Conservation (phyloP, 2,888 invertebrate genomes). For the Tenthredo distinguenda region DNA sequence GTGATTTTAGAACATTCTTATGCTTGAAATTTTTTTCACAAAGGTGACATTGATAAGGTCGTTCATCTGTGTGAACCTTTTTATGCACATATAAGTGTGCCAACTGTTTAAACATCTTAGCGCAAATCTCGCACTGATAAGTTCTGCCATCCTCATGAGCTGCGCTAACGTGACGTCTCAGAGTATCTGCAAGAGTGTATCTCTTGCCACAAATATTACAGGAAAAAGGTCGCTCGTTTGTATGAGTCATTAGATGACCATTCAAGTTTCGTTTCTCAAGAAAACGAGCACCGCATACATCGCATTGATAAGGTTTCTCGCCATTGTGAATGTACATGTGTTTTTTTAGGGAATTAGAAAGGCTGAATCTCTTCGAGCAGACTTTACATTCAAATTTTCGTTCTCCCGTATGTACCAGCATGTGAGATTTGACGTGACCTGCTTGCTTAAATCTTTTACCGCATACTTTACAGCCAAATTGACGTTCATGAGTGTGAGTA, state of each 20-base stretch:
- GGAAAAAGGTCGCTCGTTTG: constrained; percentile 69
- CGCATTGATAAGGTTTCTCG: constrained; percentile 72
- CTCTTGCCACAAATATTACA: constrained; percentile 72
- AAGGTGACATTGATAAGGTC: constrained; percentile 80
- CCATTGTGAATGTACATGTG: constrained; percentile 78
- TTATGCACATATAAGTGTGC: constrained; percentile 73
- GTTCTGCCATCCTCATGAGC: constrained; percentile 71
- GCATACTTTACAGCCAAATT: constrained; percentile 78
- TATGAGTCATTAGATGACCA: constrained; percentile 70
- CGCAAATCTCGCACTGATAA: constrained; percentile 73
- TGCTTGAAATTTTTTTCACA: constrained; percentile 80
- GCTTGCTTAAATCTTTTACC: constrained; percentile 79
- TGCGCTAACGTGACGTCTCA: constrained; percentile 70
- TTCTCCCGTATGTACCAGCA: constrained; percentile 80
- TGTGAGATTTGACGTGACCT: constrained; percentile 77
- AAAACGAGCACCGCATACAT: constrained; percentile 70
- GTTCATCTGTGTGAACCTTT: constrained; percentile 78
- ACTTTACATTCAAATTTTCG: constrained; percentile 79
- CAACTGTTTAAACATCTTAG: constrained; percentile 73
- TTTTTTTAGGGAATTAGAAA: constrained; percentile 76
- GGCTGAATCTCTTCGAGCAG: constrained; percentile 80
- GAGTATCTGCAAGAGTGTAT: constrained; percentile 70
- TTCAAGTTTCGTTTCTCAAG: constrained; percentile 70
- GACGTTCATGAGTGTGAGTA: constrained; percentile 77
- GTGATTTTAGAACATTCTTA: constrained; percentile 78